Base-by-base conservation (phyloP, 2,113 vertebrate species). In the Silurus meridionalis region DNA sequence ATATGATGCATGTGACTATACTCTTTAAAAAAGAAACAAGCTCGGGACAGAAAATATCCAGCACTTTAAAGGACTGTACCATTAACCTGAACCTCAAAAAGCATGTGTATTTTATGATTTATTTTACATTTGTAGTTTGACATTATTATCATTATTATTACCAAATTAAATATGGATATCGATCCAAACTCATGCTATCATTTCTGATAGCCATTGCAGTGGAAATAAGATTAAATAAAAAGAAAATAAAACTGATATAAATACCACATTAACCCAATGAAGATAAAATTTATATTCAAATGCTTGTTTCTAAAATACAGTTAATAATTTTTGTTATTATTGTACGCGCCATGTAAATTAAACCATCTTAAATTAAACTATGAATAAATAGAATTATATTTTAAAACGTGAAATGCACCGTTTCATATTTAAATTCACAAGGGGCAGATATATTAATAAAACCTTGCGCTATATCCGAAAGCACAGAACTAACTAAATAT, bases 1-100 rank as follows among this genome's bases (percentile, higher is more conserved):
- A 93, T 82, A 93, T 94, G n/a, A 93, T 92, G 94, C 94, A 94
- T 95, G 94, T 95, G 94, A 96, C 94, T 19, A 37, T 37, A 94
- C 94, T 95, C 94, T 94, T 93, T 93, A 96, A 95, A 94, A 94
- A 88, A 95, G n/a, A 69, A 48, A 71, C 69, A 74, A 78, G 74
- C 75, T 86, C 74, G 60, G 28, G 13, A 80, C 84, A 87, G 63
- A 84, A 75, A 64, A 79, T 37, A 75, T 85, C 14, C 23, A 48
- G 66, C 78, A 37, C 81, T 84, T 86, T 82, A 85, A 86, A 23
- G 77, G 58, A 69, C 60, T 81, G 28, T 55, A 66, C 71, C 3
- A 19, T 9, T 52, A 21, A 61, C 46, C 46, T 21, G 10, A 79
- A 53, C 71, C 11, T 53, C 1, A 63, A 75, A 84, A 67, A 83